Evolutionary conservation across 2,113 vertebrate genomes (phyloP), one percentile per base, ranked within the genome.

Genomic region (Brachionichthys hirsutus): DNA sequence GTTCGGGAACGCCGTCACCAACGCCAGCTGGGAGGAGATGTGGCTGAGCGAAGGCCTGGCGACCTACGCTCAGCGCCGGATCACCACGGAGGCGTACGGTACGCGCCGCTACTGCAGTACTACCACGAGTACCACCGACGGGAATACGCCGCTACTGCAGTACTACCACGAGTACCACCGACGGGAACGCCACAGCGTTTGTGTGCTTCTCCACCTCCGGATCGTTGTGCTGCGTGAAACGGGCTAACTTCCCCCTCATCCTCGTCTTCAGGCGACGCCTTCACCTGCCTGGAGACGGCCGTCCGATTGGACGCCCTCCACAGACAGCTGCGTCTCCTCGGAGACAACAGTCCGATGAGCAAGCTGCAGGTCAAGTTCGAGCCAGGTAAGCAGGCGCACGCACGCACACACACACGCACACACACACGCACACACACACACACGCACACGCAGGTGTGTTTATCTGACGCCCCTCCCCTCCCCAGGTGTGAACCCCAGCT

Each of bases 11-110:
- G 94, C 97, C 0, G 97, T 99, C 87, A 99, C 97, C 87, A 98
- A 98, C 0, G 97, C 95, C 77, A 96, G 93, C 0, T 99, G 97
- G 97, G 95, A 98, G 82, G 95, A 99, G 91, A 98, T 98, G 97
- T 99, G 97, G 97, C 91, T 99, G 83, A 99, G 97, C 0, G 97
- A 98, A 69, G 97, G 97, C 2, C 89, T 99, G 20, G 96, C 97
- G 67, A 99, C 97, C 0, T 99, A 98, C 0, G 97, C 97, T 0
- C 97, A 99, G 90, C 91, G 97, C 45, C 92, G 96, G 15, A 98
- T 99, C 88, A 98, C 96, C 70, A 95, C 93, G 0, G 92, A 94
- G 89, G 94, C 94, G 61, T 97, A 94, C 0, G 94, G 95, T 98
- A 89, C 6, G 44, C 15, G 2, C 20, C 15, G 2, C 12, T 24